Base-by-base conservation (phyloP, 2,888 invertebrate genomes). In the Quadriops clusia region DNA sequence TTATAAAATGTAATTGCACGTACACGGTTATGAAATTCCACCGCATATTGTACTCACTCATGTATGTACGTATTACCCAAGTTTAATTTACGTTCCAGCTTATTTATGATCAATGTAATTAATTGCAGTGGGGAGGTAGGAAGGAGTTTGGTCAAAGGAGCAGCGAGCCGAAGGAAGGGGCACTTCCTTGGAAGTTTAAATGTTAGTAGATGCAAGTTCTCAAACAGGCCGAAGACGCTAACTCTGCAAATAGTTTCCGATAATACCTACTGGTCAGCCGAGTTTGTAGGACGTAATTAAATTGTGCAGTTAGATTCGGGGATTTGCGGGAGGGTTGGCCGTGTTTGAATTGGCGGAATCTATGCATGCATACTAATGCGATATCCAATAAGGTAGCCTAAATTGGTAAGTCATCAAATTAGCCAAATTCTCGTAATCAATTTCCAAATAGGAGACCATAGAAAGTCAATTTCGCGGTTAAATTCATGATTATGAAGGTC, bases 221-320 rank as follows among this genome's bases (percentile, higher is more conserved):
- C 44, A 46, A 49, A 46, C 46, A 45, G 40, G 40, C 43, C 47
- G 47, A 51, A 58, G 57, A 58, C 50, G 59, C 53, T 49, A 51
- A 56, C 47, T 56, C 53, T 41, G 46, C 54, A 52, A 56, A 59
- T 58, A 59, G 58, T 58, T 58, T 53, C 53, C 50, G 47, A 54
- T 57, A 59, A 57, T 58, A 57, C 56, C 58, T 56, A 53, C 53
- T 55, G 59, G 59, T 57, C 58, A 58, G 46, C 46, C 44, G 37
- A 48, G 50, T 49, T 49, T 46, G 44, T 52, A 44, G 50, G 49
- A 46, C 49, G 57, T 59, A 58, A 58, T 58, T 58, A 58, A 58
- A 58, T 59, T 56, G 57, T 55, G 55, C 56, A 53, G 47, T 56
- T 45, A 49, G 45, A 53, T 49, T 50, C 45, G 37, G 44, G 48